These are phyloP conservation scores for Tauraco hartlaubi DNA, from an alignment of 2,797 vertebrate species.

Conservation along the genomic window DNA sequence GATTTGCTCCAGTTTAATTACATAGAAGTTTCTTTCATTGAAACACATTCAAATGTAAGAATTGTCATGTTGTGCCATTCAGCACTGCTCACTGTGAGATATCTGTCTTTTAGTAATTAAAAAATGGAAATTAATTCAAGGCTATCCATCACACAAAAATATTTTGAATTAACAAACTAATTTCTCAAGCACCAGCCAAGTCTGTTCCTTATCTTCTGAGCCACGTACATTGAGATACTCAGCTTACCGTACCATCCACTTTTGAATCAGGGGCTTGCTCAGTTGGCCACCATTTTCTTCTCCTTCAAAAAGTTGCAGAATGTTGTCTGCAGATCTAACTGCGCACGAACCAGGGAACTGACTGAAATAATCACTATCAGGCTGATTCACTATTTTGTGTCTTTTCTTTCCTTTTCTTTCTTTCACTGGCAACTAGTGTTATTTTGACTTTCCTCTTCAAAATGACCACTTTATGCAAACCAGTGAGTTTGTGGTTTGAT, in stretches of 20 bases:
- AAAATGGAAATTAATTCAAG: background rate
- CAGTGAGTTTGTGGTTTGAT: background rate
- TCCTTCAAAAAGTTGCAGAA: background rate
- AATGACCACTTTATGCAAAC: background rate
- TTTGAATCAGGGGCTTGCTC: background rate
- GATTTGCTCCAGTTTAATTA: background rate
- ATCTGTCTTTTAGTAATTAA: background rate
- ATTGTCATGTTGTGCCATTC: background rate
- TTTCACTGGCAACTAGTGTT: background rate
- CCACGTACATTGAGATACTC: rapidly evolving
- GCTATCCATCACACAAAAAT: background rate
- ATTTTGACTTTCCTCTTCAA: background rate
- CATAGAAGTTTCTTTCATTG: background rate
- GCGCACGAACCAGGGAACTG: background rate
- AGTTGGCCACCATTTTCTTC: background rate
- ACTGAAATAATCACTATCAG: background rate
- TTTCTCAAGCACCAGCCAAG: background rate
- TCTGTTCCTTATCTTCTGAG: background rate
- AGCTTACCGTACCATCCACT: background rate
- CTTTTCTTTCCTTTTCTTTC: background rate
- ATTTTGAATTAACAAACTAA: background rate
- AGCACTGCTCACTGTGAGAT: background rate
- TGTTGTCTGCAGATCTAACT: background rate
- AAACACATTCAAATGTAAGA: background rate
- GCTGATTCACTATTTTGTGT: background rate